Evolutionary conservation across 2,113 vertebrate species (phyloP).

Genomic region (Tor tambroides): DNA sequence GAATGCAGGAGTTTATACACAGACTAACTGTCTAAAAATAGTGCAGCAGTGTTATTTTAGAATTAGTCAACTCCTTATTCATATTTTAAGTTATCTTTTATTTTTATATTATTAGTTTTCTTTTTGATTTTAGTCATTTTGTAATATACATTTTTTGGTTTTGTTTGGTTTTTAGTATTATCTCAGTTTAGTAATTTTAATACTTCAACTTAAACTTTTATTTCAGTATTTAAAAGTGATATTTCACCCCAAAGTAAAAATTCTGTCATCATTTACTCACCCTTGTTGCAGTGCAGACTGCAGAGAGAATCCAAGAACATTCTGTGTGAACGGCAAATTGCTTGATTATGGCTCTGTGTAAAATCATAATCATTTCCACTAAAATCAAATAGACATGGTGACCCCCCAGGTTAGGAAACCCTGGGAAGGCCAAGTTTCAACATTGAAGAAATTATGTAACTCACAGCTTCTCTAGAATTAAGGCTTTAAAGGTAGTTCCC

Average conservation of each 20-base stretch:
- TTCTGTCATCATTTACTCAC: background rate
- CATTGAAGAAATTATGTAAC: background rate
- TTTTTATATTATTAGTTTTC: background rate
- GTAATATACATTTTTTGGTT: background rate
- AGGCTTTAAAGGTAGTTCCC: background rate
- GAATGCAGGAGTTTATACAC: background rate
- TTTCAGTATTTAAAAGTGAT: background rate
- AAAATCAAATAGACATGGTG: background rate
- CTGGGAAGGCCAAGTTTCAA: background rate
- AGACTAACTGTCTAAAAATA: background rate
- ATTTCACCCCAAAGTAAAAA: background rate
- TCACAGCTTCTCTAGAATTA: slow-evolving; percentile 4
- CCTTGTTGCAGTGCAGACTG: background rate
- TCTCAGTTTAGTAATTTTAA: background rate
- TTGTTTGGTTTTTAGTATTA: no score
- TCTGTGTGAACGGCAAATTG: background rate
- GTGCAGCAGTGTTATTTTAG: background rate
- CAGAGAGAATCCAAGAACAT: no score
- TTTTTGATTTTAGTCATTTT: background rate
- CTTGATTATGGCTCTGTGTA: background rate
- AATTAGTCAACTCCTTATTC: background rate
- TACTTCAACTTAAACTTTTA: background rate
- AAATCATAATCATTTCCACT: background rate
- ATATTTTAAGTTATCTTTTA: no score
- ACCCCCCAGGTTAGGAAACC: background rate